Conservation (phyloP, 1,140 invertebrate genomes). For the Bombyx mori region DNA sequence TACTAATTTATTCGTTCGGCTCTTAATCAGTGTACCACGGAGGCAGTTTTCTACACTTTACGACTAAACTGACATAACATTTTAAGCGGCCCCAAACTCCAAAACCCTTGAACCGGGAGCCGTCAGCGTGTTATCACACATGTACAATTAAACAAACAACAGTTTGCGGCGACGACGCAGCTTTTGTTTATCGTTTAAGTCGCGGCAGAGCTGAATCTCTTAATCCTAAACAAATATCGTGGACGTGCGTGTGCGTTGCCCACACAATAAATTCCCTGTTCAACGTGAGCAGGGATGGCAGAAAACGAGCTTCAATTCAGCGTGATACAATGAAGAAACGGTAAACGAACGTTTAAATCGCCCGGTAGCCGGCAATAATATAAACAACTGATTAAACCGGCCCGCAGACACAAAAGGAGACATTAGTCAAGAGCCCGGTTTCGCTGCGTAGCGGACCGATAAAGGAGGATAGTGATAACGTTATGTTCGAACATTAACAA, state of each 20-base stretch:
- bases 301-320: constrained; percentile 29
- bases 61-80: constrained; percentile 21
- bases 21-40: not conserved
- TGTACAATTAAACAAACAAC: constrained; percentile 60
- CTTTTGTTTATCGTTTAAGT: constrained; percentile 56
- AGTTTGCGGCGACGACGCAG: constrained; percentile 42
- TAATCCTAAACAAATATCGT: constrained; percentile 64
- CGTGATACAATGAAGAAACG: constrained; percentile 51
- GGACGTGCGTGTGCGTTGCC: constrained; percentile 17
- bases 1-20: not conserved
- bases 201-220: constrained; percentile 47
- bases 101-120: constrained; percentile 16
- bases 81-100: constrained; percentile 20
- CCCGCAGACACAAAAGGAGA: constrained; percentile 58
- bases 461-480: constrained; percentile 56
- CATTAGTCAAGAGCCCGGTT: constrained; percentile 51
- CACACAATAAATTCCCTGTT: constrained; percentile 46
- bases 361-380: constrained; percentile 52
- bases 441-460: constrained; percentile 43
- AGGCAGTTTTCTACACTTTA: constrained; percentile 15
- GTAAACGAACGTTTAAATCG: constrained; percentile 59
- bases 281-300: constrained; percentile 20
- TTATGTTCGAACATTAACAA: constrained; percentile 13
- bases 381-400: constrained; percentile 62
- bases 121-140: constrained; percentile 46